Evolutionary conservation across 1,140 invertebrate genomes (phyloP).

Genomic region (Lucilia sericata): DNA sequence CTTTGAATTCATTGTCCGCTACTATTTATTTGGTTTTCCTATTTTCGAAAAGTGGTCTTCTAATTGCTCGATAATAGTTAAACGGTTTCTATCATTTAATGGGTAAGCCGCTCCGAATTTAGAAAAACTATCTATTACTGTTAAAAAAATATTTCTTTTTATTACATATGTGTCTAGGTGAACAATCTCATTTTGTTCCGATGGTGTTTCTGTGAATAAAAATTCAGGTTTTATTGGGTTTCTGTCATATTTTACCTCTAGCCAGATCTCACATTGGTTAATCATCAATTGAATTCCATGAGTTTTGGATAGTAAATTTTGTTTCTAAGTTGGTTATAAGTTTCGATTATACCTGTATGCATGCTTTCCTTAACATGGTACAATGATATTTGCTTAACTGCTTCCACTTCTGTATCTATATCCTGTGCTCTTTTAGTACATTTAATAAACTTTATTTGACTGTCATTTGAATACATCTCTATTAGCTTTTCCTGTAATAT

Average conservation of each 20-base stretch:
- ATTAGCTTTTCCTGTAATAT: constrained; percentile 16
- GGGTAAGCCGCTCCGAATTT: constrained; percentile 34
- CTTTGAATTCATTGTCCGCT: no score
- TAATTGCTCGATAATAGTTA: constrained; percentile 44
- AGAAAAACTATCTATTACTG: constrained; percentile 47
- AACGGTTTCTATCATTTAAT: constrained; percentile 40
- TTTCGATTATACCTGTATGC: constrained; percentile 46
- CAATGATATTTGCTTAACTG: constrained; percentile 45
- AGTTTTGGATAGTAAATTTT: constrained; percentile 46
- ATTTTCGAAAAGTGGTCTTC: constrained; percentile 41
- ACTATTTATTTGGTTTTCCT: constrained; percentile 44
- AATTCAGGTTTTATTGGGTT: background rate
- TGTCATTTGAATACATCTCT: constrained; percentile 33
- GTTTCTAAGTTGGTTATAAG: constrained; percentile 30
- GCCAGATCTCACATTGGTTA: constrained; percentile 41
- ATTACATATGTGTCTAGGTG: constrained; percentile 42
- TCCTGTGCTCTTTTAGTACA: constrained; percentile 36
- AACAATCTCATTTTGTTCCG: background rate
- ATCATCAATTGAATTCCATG: constrained; percentile 9
- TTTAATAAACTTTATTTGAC: constrained; percentile 44
- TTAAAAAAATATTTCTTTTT: constrained; percentile 42
- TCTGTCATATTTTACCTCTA: background rate
- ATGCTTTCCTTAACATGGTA: constrained; percentile 43
- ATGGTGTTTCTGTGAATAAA: background rate
- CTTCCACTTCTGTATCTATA: constrained; percentile 46